Conservation (phyloP, 2,113 vertebrate genomes). For the Laticauda colubrina region DNA sequence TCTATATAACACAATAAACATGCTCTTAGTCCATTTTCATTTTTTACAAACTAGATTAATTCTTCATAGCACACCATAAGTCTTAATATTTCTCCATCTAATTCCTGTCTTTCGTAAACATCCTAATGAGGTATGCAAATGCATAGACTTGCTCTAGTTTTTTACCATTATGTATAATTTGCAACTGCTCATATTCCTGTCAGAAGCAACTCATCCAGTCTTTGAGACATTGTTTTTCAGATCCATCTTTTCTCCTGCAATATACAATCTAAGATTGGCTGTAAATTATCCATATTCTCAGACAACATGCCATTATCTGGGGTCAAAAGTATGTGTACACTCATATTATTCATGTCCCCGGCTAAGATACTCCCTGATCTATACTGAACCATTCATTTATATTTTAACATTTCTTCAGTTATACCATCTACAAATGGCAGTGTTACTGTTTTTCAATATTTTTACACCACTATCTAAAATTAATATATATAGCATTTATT, state of each 20-base stretch:
- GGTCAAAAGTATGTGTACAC: neutral
- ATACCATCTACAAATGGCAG: neutral
- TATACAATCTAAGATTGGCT: neutral
- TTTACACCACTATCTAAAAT: neutral
- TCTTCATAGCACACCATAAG: neutral
- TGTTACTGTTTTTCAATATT: neutral
- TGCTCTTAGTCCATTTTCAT: neutral
- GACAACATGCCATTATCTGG: neutral
- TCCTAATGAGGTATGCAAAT: neutral
- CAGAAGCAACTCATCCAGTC: neutral
- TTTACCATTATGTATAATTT: neutral
- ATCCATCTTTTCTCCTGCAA: neutral
- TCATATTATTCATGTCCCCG: neutral
- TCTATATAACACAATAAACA: neutral
- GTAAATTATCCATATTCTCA: neutral
- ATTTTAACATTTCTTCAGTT: neutral
- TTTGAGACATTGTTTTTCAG: neutral
- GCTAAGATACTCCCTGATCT: neutral
- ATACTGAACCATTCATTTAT: neutral
- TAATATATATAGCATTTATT: neutral
- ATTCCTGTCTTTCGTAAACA: neutral
- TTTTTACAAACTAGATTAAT: neutral
- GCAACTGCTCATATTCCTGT: neutral
- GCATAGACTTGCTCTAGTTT: neutral
- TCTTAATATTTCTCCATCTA: neutral